Conservation (phyloP, 2,797 vertebrate species). For the Pteronotus mesoamericanus region DNA sequence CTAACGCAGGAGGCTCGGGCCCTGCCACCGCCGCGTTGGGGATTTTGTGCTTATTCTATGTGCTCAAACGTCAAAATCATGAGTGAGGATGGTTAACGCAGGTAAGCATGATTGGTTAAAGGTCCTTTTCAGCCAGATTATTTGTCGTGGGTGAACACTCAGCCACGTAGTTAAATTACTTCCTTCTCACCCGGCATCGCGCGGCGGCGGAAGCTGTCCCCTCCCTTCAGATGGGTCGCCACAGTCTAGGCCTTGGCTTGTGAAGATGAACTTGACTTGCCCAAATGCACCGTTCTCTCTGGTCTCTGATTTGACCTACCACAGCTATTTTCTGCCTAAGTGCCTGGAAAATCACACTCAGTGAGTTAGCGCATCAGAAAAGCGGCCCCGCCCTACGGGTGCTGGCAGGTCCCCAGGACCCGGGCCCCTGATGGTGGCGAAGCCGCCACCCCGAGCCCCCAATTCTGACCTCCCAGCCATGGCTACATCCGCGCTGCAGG, state of each 20-base stretch:
- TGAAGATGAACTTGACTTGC: neutral
- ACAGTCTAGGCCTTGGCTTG: neutral
- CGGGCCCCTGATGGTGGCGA: neutral
- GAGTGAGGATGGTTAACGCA: neutral
- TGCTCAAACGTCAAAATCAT: neutral
- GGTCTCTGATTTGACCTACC: neutral
- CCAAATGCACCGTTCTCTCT: neutral
- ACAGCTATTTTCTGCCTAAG: neutral
- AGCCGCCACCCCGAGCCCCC: neutral
- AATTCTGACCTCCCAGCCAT: neutral
- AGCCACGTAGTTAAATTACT: neutral
- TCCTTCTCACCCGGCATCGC: neutral
- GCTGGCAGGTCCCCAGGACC: neutral
- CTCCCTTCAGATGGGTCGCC: neutral
- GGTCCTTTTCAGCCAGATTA: neutral
- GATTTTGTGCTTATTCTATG: neutral
- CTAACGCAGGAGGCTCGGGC: neutral
- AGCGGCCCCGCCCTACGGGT: neutral
- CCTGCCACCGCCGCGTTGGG: neutral
- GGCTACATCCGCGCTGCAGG: constrained; percentile 35
- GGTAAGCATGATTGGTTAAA: neutral
- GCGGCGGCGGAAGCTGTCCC: neutral
- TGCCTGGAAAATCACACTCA: neutral
- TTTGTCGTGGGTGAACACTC: neutral
- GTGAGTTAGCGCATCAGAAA: neutral